These are phyloP conservation scores for Allygus modestus DNA, from an alignment of 2,888 invertebrate species.

Conservation along the genomic window DNA sequence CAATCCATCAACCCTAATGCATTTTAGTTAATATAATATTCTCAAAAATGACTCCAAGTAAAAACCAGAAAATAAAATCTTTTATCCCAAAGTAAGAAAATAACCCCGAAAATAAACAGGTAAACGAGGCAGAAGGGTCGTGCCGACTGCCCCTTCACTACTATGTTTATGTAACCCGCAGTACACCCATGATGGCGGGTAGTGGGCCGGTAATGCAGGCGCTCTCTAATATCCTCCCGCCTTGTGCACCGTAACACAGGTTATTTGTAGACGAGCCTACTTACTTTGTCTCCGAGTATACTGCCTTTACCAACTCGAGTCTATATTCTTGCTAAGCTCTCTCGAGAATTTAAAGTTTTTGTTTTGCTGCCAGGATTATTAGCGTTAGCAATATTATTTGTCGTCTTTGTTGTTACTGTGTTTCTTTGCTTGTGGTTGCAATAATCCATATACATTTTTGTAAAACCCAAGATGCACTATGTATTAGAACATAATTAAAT, in stretches of 20 bases:
- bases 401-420: too few species aligned
- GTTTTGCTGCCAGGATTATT: neutral
- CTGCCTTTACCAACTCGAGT: neutral
- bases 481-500: too few species aligned
- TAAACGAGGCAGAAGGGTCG: neutral
- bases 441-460: too few species aligned
- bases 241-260: constrained; percentile 12
- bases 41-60: too few species aligned
- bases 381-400: too few species aligned
- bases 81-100: neutral
- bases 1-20: too few species aligned
- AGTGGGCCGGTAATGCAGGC: constrained; percentile 9
- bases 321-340: neutral
- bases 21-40: too few species aligned
- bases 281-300: constrained; percentile 1
- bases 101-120: constrained; percentile 15
- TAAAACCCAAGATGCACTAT: too few species aligned
- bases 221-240: constrained; percentile 13
- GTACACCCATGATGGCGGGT: constrained; percentile 30
- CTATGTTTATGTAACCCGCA: constrained; percentile 17
- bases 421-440: too few species aligned
- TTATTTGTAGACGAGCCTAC: constrained; percentile 21
- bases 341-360: neutral
- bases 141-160: constrained; percentile 25
- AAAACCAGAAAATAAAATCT: neutral